These are phyloP conservation scores for Bombus polaris DNA, from an alignment of 1,140 invertebrate genomes.

Conservation along the genomic window DNA sequence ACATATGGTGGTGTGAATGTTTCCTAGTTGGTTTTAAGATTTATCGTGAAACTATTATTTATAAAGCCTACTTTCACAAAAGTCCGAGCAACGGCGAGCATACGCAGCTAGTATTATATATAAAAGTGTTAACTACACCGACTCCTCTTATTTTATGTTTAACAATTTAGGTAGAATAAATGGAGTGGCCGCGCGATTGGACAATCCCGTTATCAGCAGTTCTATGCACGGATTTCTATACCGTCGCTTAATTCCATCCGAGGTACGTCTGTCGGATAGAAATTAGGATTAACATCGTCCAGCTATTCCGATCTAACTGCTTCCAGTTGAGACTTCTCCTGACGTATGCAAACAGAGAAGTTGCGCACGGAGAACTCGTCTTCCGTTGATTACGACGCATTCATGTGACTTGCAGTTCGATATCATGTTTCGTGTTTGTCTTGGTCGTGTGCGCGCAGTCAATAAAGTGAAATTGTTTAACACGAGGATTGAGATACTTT, in stretches of 20 bases:
- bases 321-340: slow-evolving; percentile 65
- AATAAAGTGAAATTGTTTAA: slow-evolving; percentile 37
- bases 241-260: slow-evolving; percentile 23
- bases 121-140: not conserved
- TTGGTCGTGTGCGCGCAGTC: slow-evolving; percentile 40
- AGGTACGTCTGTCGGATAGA: slow-evolving; percentile 50
- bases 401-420: slow-evolving; percentile 63
- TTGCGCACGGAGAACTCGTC: slow-evolving; percentile 55
- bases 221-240: slow-evolving; percentile 22
- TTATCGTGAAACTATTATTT: too few relatives aligned
- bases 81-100: too few relatives aligned
- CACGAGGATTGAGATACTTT: slow-evolving; percentile 1
- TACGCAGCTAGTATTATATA: not conserved
- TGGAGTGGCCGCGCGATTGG: not conserved
- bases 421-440: slow-evolving; percentile 51
- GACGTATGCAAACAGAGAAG: slow-evolving; percentile 68
- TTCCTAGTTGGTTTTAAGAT: too few relatives aligned
- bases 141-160: not conserved
- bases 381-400: slow-evolving; percentile 65
- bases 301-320: slow-evolving; percentile 63
- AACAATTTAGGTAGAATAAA: slow-evolving; percentile 4
- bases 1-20: too few relatives aligned
- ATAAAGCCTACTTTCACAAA: too few relatives aligned
- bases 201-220: slow-evolving; percentile 37
- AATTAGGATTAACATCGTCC: slow-evolving; percentile 65